Conservation (phyloP, 1,140 invertebrate genomes). For the Hestina assimilis region DNA sequence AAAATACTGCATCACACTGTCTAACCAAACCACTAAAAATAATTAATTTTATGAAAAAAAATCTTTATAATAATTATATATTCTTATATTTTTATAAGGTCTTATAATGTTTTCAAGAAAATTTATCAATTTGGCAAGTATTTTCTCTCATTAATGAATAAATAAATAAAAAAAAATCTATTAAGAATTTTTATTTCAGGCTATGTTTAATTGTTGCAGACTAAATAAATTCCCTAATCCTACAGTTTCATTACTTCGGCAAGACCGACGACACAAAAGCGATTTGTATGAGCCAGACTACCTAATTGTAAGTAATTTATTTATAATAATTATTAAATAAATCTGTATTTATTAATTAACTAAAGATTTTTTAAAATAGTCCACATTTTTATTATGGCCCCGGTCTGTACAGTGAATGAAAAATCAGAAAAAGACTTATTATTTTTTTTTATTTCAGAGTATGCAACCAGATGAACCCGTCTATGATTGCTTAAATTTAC, state of each 20-base stretch:
- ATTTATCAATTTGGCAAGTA: slow-evolving; percentile 8
- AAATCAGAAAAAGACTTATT: not conserved
- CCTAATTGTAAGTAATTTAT: slow-evolving; percentile 52
- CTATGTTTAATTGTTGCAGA: slow-evolving; percentile 24
- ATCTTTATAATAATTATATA: too few species aligned
- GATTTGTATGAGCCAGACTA: slow-evolving; percentile 68
- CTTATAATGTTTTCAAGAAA: slow-evolving; percentile 8
- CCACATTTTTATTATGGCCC: too few species aligned
- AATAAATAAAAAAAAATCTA: not conserved
- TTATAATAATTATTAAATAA: not conserved
- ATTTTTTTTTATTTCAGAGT: slow-evolving; percentile 66
- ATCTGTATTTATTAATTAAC: not conserved
- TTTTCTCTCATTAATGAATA: not conserved
- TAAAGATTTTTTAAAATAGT: too few species aligned
- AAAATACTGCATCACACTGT: too few species aligned
- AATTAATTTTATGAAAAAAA: too few species aligned
- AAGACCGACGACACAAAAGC: slow-evolving; percentile 48
- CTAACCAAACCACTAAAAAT: too few species aligned
- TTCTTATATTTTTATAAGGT: too few species aligned
- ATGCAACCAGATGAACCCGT: slow-evolving; percentile 84
- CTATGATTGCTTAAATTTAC: slow-evolving; percentile 87
- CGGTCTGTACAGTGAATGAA: too few species aligned
- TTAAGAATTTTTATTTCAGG: slow-evolving; percentile 27
- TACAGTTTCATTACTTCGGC: slow-evolving; percentile 5
- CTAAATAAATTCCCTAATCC: not conserved